Base-by-base conservation (phyloP, 2,113 vertebrate genomes). In the Notiomystis cincta region DNA sequence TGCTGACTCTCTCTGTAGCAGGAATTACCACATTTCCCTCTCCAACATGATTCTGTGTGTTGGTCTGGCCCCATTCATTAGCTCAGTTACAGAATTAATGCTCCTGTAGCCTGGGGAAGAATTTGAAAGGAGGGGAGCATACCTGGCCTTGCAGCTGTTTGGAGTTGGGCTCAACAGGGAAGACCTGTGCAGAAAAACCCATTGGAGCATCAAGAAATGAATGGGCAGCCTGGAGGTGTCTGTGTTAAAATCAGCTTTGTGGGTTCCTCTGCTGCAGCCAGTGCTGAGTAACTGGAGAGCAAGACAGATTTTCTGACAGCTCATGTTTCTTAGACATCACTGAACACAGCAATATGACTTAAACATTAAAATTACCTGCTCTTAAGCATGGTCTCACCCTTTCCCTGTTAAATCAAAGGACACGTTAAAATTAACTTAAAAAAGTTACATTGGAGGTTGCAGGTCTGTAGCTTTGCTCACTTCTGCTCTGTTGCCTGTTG, bases 161-260 rank as follows among this genome's bases (percentile, higher is more conserved):
- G 28, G 28, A n/a, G 18, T 50, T 82, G 33, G 23, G 23, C 21
- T 76, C 18, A 30, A 4, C 15, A n/a, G 12, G 13, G 30, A 71
- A 42, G 42, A 22, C 11, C 28, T 31, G 16, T 30, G 23, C 21
- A 56, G 65, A 38, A 65, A 78, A 73, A 21, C 37, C 50, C 27
- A 11, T 4, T 25, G 62, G 53, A 70, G 21, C 40, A 51, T 53
- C 31, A 73, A 42, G 40, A 64, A 87, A 61, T 3, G 3, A 47
- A 21, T 53, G 45, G 42, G 35, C 13, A 10, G 0, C 17, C 1
- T 1, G 24, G 19, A 45, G 6, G 1, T 33, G 42, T 21, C 6
- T 47, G 37, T 38, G 31, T 64, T 11, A 20, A 40, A 65, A 58
- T 10, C 67, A 35, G 30, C 15, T 3, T 50, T 37, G 20, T 40